A percentile compares a stretch with the other conserved stretches of the same genome.
These are phyloP conservation scores for Drosophila lutescens DNA, from an alignment of 2,888 invertebrate genomes.

Conservation along the genomic window DNA sequence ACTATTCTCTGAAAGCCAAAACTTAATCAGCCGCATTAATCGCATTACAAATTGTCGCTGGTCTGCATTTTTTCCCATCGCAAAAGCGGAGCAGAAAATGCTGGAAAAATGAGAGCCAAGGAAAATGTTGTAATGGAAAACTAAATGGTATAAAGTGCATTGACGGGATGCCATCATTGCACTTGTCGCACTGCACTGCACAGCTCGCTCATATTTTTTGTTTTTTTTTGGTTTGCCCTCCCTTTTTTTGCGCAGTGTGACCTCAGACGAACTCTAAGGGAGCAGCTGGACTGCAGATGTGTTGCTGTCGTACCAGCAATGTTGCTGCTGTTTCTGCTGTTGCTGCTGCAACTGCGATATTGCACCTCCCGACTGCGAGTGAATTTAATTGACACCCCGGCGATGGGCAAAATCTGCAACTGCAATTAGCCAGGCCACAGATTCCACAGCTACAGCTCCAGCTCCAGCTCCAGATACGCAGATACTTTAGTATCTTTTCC, in stretches of 20 bases:
- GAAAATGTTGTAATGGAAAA: constrained; percentile 57
- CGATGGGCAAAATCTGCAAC: constrained; percentile 69
- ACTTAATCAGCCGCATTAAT: constrained; percentile 74
- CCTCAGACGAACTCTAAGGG: constrained; percentile 27
- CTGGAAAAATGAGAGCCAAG: constrained; percentile 5
- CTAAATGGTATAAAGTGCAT: constrained; percentile 64
- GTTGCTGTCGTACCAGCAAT: constrained; percentile 11
- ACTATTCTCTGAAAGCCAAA: constrained; percentile 43
- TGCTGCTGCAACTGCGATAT: constrained; percentile 31
- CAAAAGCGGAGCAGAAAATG: constrained; percentile 12
- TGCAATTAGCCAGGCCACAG: constrained; percentile 64
- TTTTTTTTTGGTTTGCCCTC: not conserved
- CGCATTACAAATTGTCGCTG: constrained; percentile 76
- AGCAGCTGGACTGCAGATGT: constrained; percentile 72
- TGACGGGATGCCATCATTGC: constrained; percentile 61
- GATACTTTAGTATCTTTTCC: constrained; percentile 44
- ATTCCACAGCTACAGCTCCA: constrained; percentile 23
- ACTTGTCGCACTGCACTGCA: constrained; percentile 45
- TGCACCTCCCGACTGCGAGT: constrained; percentile 61
- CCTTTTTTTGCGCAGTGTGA: constrained; percentile 27
- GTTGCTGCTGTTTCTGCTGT: constrained; percentile 7
- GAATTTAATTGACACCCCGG: constrained; percentile 77
- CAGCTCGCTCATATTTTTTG: not conserved
- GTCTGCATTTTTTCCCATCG: constrained; percentile 55
- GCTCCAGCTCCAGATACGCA: constrained; percentile 4